phyloP scores from a whole-genome alignment of 2,797 vertebrate genomes.

The Geotria australis region DNA sequence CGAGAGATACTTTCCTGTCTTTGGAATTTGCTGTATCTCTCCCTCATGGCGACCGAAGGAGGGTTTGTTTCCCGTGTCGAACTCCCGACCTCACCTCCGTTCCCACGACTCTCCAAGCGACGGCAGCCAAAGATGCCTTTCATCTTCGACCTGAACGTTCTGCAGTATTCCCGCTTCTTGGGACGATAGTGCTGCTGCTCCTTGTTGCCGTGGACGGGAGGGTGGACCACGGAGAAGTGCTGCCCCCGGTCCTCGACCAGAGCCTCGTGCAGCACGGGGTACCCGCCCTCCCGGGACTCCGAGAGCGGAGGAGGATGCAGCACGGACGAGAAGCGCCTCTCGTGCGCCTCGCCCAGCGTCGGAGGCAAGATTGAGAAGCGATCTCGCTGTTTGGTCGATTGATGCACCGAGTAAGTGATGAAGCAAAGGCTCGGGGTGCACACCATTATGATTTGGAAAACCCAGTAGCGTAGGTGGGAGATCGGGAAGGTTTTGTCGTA shows the following conservation, averaged over 20 bases:
- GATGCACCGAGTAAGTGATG: slow-evolving; percentile 95
- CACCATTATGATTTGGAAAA: slow-evolving; percentile 99
- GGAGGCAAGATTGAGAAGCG: too few species aligned
- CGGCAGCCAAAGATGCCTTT: too few species aligned
- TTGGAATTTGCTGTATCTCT: slow-evolving; percentile 74
- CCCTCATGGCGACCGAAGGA: slow-evolving; percentile 29
- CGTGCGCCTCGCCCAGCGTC: slow-evolving; percentile 3
- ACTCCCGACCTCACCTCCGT: too few species aligned
- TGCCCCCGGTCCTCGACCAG: slow-evolving; percentile 6
- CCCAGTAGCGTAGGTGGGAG: slow-evolving; percentile 96
- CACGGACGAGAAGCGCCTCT: slow-evolving; percentile 53
- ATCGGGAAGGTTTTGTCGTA: slow-evolving; percentile 98
- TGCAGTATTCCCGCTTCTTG: too few species aligned
- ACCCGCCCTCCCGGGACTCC: slow-evolving; percentile 92
- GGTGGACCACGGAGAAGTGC: slow-evolving; percentile 89
- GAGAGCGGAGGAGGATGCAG: slow-evolving; percentile 44
- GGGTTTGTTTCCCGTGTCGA: too few species aligned
- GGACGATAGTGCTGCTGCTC: slow-evolving; percentile 16
- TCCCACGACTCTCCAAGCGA: too few species aligned
- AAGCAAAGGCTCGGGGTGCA: slow-evolving; percentile 96
- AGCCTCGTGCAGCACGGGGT: too few species aligned
- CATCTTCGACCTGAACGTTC: too few species aligned
- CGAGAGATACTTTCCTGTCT: slow-evolving; percentile 94
- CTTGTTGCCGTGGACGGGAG: slow-evolving; percentile 78
- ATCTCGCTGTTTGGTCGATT: slow-evolving; percentile 70